Percentiles rank a stretch among this genome's conserved stretches.
Conservation (phyloP, 2,888 invertebrate species). For the Parochlus steinenii region DNA sequence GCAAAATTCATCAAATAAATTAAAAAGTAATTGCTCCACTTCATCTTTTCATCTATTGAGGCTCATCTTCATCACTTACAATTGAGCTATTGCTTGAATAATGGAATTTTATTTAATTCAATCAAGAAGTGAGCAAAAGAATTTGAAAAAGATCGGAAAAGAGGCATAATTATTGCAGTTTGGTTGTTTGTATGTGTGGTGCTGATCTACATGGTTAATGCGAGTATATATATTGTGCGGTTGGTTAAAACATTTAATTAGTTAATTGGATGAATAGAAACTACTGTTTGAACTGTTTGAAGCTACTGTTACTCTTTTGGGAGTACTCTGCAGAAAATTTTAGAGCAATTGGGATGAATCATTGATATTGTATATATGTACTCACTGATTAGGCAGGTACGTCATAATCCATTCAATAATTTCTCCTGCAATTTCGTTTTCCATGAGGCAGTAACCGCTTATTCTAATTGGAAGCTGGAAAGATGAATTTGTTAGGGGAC, state of each 20-base stretch:
- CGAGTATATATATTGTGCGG: constrained; percentile 4
- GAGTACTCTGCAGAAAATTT: not conserved
- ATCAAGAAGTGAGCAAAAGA: too few species aligned
- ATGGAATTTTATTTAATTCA: too few species aligned
- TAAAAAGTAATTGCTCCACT: too few species aligned
- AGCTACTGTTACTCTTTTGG: not conserved
- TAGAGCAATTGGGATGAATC: not conserved
- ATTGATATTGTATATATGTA: not conserved
- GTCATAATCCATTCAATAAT: constrained; percentile 6
- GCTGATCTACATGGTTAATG: not conserved
- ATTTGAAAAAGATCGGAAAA: too few species aligned
- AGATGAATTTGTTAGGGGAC: too few species aligned
- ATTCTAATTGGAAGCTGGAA: constrained; percentile 9
- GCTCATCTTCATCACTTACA: too few species aligned
- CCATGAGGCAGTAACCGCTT: constrained; percentile 6
- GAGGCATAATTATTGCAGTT: too few species aligned
- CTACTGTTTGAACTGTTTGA: constrained; percentile 3
- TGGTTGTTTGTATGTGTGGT: too few species aligned
- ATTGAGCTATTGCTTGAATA: too few species aligned
- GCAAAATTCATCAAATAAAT: too few species aligned
- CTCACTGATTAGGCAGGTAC: constrained; percentile 9
- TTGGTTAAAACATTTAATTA: constrained; percentile 12
- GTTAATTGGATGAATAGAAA: constrained; percentile 5
- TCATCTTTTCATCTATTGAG: too few species aligned
- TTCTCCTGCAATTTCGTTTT: constrained; percentile 9